Percentiles rank a stretch among this genome's conserved stretches.
Evolutionary conservation across 2,888 invertebrate genomes (phyloP).

Genomic region (Miltochrista miniata): DNA sequence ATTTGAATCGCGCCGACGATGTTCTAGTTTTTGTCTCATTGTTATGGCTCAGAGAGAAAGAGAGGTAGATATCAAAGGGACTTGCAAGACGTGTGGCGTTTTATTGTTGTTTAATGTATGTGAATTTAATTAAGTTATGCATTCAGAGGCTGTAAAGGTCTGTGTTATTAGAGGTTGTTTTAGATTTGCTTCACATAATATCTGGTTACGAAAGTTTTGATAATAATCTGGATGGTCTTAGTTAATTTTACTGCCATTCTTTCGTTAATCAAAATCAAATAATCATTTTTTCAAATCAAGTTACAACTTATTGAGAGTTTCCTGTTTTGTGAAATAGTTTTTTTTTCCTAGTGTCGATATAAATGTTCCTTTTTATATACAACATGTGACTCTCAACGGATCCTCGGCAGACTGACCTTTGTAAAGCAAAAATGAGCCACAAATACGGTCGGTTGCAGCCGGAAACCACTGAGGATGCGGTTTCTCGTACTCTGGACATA

Average conservation of each 20-base stretch:
- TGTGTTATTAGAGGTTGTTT: no score
- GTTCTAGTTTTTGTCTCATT: constrained; percentile 35
- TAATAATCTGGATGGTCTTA: no score
- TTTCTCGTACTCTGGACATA: constrained; percentile 21
- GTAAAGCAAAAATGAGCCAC: constrained; percentile 2
- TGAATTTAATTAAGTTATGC: constrained; percentile 15
- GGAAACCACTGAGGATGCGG: constrained; percentile 37
- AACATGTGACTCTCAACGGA: not conserved
- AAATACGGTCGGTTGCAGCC: constrained; percentile 13
- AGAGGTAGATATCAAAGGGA: constrained; percentile 7
- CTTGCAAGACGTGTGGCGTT: constrained; percentile 10
- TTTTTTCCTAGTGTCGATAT: no score
- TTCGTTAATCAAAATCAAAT: no score
- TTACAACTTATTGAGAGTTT: no score
- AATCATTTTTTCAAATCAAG: not conserved
- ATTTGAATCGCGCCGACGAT: constrained; percentile 20
- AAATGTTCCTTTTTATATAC: no score
- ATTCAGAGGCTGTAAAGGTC: no score
- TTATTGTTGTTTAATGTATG: constrained; percentile 13
- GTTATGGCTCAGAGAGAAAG: not conserved
- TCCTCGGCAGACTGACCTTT: constrained; percentile 27
- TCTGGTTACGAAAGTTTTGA: no score
- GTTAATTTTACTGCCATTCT: no score
- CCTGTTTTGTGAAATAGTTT: no score
- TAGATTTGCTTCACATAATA: no score